Conservation (phyloP, 1,140 invertebrate species). For the Drosophila littoralis region DNA sequence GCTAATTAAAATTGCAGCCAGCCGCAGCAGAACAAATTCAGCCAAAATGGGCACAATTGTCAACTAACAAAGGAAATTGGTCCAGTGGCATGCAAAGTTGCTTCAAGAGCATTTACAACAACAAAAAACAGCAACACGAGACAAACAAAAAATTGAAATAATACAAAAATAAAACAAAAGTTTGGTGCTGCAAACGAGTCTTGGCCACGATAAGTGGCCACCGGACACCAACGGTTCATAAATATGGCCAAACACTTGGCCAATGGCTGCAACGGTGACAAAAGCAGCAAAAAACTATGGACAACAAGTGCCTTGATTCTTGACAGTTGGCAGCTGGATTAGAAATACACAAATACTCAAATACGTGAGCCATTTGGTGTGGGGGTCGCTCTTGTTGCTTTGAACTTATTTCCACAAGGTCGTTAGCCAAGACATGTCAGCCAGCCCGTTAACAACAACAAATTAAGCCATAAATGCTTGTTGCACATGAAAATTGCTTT, state of each 20-base stretch:
- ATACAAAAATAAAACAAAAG: slow-evolving; percentile 8
- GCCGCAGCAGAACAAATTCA: slow-evolving; percentile 35
- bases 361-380: slow-evolving; percentile 64
- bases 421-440: slow-evolving; percentile 53
- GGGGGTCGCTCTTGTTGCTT: slow-evolving; percentile 79
- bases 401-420: slow-evolving; percentile 80
- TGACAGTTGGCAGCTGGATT: slow-evolving; percentile 49
- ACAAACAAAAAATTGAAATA: not conserved
- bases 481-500: slow-evolving; percentile 73
- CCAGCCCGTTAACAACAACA: slow-evolving; percentile 53
- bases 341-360: slow-evolving; percentile 51
- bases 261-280: slow-evolving; percentile 26
- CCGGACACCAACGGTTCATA: slow-evolving; percentile 64
- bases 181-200: slow-evolving; percentile 23
- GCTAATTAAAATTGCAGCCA: slow-evolving; percentile 67
- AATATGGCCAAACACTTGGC: slow-evolving; percentile 72
- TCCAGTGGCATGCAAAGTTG: slow-evolving; percentile 61
- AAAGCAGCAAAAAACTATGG: slow-evolving; percentile 2
- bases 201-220: slow-evolving; percentile 58
- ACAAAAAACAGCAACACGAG: not conserved
- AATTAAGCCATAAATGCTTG: slow-evolving; percentile 78
- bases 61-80: slow-evolving; percentile 68
- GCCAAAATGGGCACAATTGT: slow-evolving; percentile 69
- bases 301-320: slow-evolving; percentile 51
- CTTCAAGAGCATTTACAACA: slow-evolving; percentile 56